phyloP scores from a whole-genome alignment of 2,797 vertebrate species.

The Sylvia borin region DNA sequence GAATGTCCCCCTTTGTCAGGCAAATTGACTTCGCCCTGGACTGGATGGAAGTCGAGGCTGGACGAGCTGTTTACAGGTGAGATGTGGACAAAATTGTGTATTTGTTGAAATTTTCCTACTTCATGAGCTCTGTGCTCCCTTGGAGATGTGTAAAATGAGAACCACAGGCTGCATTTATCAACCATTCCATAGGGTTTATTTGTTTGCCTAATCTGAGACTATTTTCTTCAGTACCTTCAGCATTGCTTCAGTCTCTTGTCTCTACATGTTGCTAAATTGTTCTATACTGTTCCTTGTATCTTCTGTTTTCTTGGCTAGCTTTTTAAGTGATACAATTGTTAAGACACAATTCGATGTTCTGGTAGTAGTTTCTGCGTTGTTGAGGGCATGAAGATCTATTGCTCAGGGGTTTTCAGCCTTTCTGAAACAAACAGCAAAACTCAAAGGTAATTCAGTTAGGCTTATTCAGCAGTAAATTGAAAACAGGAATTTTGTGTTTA shows the following conservation, averaged over 20 bases:
- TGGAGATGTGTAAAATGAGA: not conserved
- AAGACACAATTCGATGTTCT: not conserved
- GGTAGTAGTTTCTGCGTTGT: not conserved
- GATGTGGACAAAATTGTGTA: not conserved
- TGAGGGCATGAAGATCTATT: not conserved
- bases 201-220: not conserved
- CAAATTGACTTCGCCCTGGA: conserved; percentile 96
- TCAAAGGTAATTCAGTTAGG: not conserved
- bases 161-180: not conserved
- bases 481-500: not conserved
- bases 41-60: conserved; percentile 96
- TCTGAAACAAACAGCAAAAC: not conserved
- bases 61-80: conserved; percentile 90
- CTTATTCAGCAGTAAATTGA: not conserved
- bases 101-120: not conserved
- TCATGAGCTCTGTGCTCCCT: not conserved
- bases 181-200: not conserved
- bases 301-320: not conserved
- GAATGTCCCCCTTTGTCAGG: conserved; percentile 90
- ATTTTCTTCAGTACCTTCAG: not conserved
- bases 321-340: not conserved
- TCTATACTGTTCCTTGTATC: not conserved
- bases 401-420: not conserved
- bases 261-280: not conserved
- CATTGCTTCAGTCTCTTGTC: not conserved